Evolutionary conservation across 1,140 invertebrate genomes (phyloP).

Genomic region (Eupristina koningsbergeri): DNA sequence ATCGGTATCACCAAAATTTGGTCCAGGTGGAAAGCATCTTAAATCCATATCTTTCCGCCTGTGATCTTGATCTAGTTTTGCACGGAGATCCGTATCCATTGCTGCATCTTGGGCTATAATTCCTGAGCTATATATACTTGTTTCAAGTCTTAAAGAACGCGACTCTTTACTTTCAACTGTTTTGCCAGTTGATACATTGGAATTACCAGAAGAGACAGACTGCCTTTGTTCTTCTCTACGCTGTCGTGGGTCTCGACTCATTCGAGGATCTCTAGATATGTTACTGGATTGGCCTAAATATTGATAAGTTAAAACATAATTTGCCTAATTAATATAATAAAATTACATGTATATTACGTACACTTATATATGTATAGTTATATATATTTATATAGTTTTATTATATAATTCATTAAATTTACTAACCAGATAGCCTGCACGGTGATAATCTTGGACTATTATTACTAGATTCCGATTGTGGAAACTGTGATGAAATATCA

Average conservation of each 20-base stretch:
- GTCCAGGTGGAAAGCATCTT: slow-evolving; percentile 64
- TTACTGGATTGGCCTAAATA: neutral
- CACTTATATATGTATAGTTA: too few species aligned
- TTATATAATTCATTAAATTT: neutral
- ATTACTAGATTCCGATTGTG: slow-evolving; percentile 46
- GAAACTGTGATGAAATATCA: neutral
- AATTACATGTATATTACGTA: too few species aligned
- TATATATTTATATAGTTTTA: neutral
- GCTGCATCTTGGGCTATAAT: slow-evolving; percentile 64
- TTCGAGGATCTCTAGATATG: slow-evolving; percentile 64
- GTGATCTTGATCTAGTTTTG: slow-evolving; percentile 67
- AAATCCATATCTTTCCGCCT: slow-evolving; percentile 76
- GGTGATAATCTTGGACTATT: slow-evolving; percentile 36
- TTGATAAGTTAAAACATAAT: neutral
- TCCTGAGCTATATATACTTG: slow-evolving; percentile 70
- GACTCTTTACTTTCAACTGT: slow-evolving; percentile 59
- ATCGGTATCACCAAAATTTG: slow-evolving; percentile 69
- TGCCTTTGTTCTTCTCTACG: slow-evolving; percentile 57
- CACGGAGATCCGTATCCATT: slow-evolving; percentile 68
- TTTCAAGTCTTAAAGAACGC: slow-evolving; percentile 61
- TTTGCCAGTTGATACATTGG: neutral
- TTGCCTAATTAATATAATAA: too few species aligned
- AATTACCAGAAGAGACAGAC: neutral
- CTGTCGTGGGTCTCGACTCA: slow-evolving; percentile 56
- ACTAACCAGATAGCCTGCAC: slow-evolving; percentile 21